Evolutionary conservation across 2,888 invertebrate genomes (phyloP).

Genomic region (Oligia strigilis): DNA sequence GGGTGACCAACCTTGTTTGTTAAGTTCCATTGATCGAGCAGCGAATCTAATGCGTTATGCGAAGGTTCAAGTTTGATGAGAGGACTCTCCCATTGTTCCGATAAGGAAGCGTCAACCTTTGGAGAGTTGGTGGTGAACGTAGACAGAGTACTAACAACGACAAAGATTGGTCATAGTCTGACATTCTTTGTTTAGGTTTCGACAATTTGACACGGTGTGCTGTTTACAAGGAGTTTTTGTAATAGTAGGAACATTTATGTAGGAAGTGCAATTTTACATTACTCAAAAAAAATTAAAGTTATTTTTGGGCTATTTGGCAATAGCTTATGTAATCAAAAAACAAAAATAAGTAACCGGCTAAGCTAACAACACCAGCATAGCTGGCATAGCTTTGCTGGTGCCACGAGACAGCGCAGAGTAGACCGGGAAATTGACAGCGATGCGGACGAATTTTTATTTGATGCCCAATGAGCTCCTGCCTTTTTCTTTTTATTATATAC

Average conservation of each 20-base stretch:
- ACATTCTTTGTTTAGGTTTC: conserved; percentile 60
- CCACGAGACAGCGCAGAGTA: background rate
- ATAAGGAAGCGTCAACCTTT: conserved; percentile 67
- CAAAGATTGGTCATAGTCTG: conserved; percentile 60
- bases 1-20: conserved; percentile 57
- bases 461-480: too few species aligned
- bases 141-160: conserved; percentile 41
- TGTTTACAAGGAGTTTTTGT: conserved; percentile 30
- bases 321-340: background rate
- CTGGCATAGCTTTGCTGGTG: background rate
- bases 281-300: background rate
- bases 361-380: background rate
- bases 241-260: conserved; percentile 16
- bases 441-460: too few species aligned
- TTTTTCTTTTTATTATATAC: too few species aligned
- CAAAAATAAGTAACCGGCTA: background rate
- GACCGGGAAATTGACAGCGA: background rate
- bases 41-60: conserved; percentile 57
- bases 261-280: background rate
- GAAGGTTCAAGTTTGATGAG: conserved; percentile 73
- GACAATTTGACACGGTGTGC: conserved; percentile 42
- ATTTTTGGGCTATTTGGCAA: background rate
- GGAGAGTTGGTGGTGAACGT: conserved; percentile 44
- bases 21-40: conserved; percentile 54
- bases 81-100: conserved; percentile 73